Percentiles rank a stretch among this genome's conserved stretches.
Evolutionary conservation across 2,797 vertebrate genomes (phyloP).

Genomic region (Nannoperca australis): DNA sequence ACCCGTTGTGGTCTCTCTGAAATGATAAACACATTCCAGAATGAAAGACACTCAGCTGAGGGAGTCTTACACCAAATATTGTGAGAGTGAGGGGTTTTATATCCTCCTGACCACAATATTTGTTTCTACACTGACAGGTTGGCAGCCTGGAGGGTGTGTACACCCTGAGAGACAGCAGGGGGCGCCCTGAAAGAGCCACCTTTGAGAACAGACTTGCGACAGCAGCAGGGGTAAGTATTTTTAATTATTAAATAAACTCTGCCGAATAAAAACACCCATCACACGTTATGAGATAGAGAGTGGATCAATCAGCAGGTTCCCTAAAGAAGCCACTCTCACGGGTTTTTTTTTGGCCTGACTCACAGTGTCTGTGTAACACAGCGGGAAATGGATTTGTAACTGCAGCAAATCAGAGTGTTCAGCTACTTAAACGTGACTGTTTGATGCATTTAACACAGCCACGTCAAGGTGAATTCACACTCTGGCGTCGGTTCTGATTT

Average conservation of each 20-base stretch:
- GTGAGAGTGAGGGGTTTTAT: not conserved
- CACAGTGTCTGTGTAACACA: conserved; percentile 71
- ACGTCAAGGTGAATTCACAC: conserved; percentile 79
- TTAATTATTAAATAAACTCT: conserved; percentile 20
- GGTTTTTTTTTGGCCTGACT: conserved; percentile 38
- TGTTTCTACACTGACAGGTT: conserved; percentile 69
- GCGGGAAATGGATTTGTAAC: conserved; percentile 78
- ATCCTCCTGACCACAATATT: conserved; percentile 38
- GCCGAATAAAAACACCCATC: conserved; percentile 19
- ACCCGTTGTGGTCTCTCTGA: conserved; percentile 4
- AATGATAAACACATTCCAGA: conserved; percentile 31
- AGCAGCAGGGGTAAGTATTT: conserved; percentile 68
- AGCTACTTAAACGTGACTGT: conserved; percentile 78
- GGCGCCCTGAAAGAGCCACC: conserved; percentile 67
- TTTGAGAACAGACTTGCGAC: conserved; percentile 65
- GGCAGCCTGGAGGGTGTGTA: conserved; percentile 72
- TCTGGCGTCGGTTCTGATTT: conserved; percentile 78
- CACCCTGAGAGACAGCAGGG: conserved; percentile 72
- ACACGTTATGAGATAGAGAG: conserved; percentile 18
- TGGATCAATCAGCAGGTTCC: conserved; percentile 29
- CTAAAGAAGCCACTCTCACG: conserved; percentile 30
- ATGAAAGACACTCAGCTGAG: conserved; percentile 17
- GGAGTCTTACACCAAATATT: not conserved
- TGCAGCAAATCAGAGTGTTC: conserved; percentile 73
- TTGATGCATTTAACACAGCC: conserved; percentile 78